phyloP scores from a whole-genome alignment of 2,113 vertebrate species.

The Barbus barbus region DNA sequence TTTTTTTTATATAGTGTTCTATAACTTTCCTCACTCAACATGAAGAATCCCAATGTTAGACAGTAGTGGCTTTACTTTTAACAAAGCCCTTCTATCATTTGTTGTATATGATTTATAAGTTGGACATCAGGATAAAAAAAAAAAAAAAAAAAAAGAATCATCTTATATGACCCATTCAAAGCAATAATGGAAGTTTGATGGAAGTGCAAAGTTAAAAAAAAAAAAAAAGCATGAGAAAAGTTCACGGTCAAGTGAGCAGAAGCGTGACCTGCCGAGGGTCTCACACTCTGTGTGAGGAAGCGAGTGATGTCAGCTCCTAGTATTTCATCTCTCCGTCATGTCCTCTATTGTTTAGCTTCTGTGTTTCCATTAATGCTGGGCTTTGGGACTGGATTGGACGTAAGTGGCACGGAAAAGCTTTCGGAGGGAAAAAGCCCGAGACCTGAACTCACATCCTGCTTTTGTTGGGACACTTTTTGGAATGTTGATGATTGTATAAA shows the following conservation, averaged over 20 bases:
- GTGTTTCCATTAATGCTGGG: constrained; percentile 57
- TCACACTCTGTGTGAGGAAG: constrained; percentile 52
- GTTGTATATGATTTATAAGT: background rate
- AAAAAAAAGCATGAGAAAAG: constrained; percentile 9
- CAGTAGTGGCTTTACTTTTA: background rate
- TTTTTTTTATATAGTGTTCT: background rate
- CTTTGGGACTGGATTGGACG: constrained; percentile 42
- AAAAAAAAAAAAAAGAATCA: background rate
- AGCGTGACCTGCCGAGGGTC: constrained; percentile 41
- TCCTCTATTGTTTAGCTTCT: constrained; percentile 63
- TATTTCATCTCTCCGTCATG: constrained; percentile 51
- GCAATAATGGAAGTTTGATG: background rate
- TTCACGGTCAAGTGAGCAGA: constrained; percentile 34
- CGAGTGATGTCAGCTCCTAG: constrained; percentile 62
- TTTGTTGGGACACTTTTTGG: constrained; percentile 69
- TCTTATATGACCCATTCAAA: background rate
- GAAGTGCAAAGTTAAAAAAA: background rate
- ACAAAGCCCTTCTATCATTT: background rate
- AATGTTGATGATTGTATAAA: constrained; percentile 68
- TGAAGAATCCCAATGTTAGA: background rate
- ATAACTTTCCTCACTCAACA: background rate
- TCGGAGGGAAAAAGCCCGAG: constrained; percentile 44
- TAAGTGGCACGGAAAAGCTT: constrained; percentile 58
- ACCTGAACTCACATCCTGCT: constrained; percentile 73
- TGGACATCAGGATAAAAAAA: background rate